phyloP scores from a whole-genome alignment of 2,888 invertebrate genomes.

The Torymus tubicola region DNA sequence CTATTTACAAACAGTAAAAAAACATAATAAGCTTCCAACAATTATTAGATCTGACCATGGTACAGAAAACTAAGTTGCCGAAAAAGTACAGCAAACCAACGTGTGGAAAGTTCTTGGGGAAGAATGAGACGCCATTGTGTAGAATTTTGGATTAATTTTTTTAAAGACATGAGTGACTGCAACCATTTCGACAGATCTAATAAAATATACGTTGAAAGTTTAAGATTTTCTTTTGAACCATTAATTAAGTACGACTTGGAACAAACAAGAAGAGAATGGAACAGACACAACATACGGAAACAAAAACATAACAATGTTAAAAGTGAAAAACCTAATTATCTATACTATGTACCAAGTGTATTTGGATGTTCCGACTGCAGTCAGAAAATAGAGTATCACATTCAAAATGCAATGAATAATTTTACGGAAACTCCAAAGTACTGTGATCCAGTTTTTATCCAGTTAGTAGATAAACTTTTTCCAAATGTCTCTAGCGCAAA shows the following conservation, averaged over 20 bases:
- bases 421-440: neutral
- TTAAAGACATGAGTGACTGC: neutral
- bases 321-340: neutral
- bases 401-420: neutral
- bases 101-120: neutral
- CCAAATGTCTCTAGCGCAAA: too few species aligned
- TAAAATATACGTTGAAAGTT: neutral
- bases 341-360: neutral
- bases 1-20: too few species aligned
- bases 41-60: too few species aligned
- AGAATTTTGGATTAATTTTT: conserved; percentile 1
- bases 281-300: neutral
- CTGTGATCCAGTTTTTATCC: too few species aligned
- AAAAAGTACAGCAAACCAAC: neutral
- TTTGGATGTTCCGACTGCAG: neutral
- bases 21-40: too few species aligned
- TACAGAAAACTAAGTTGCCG: too few species aligned
- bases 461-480: too few species aligned
- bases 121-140: neutral
- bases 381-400: neutral
- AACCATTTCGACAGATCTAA: neutral
- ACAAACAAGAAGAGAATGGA: neutral
- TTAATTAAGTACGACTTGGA: neutral
- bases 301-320: neutral
- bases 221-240: conserved; percentile 4